phyloP scores from a whole-genome alignment of 1,140 invertebrate species.

The Drosophila nigromelanica region DNA sequence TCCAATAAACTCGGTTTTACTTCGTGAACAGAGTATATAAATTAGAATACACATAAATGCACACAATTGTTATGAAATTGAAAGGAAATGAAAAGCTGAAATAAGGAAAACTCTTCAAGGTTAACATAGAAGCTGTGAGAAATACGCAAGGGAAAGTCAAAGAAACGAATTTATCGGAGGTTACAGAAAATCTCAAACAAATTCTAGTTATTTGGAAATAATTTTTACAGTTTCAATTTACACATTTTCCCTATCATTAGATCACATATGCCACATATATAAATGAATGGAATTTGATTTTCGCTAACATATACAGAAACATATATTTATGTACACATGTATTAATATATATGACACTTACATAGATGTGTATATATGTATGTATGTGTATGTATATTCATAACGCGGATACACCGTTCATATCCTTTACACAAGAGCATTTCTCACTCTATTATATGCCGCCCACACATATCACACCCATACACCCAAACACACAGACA shows the following conservation, averaged over 20 bases:
- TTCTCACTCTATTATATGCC: conserved; percentile 63
- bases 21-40: too few relatives aligned
- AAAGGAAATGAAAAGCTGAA: too few relatives aligned
- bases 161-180: too few relatives aligned
- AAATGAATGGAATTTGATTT: conserved; percentile 20
- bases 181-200: not conserved
- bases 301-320: conserved; percentile 16
- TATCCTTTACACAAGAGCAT: conserved; percentile 70
- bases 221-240: conserved; percentile 26
- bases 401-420: conserved; percentile 74
- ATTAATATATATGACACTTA: conserved; percentile 18
- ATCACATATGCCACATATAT: conserved; percentile 2
- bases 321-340: conserved; percentile 28
- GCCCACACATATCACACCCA: conserved; percentile 31
- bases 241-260: conserved; percentile 25
- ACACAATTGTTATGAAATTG: too few relatives aligned
- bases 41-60: too few relatives aligned
- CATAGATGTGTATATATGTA: conserved; percentile 48
- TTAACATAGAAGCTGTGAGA: too few relatives aligned
- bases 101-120: too few relatives aligned
- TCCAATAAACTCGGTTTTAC: too few relatives aligned
- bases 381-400: conserved; percentile 65
- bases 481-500: conserved; percentile 19
- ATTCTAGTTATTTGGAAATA: not conserved
- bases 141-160: too few relatives aligned